Evolutionary conservation across 2,113 vertebrate genomes (phyloP).

Genomic region (Cyanoramphus novaezelandiae): DNA sequence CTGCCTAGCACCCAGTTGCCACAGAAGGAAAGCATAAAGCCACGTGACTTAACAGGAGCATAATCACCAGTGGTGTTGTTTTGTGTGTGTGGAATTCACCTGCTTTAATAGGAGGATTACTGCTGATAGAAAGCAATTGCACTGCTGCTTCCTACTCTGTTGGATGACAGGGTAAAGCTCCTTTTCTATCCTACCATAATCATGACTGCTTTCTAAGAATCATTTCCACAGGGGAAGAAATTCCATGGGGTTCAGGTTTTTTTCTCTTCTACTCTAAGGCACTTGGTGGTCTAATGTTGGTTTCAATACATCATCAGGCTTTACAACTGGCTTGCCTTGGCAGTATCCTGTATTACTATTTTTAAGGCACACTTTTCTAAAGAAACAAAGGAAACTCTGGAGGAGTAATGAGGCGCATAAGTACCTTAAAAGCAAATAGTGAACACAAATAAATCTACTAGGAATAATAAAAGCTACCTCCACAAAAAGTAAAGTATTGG

Average conservation of each 20-base stretch:
- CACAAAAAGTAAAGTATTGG: neutral
- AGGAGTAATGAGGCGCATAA: constrained; percentile 11
- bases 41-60: neutral
- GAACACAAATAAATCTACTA: constrained; percentile 25
- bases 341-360: neutral
- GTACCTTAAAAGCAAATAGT: constrained; percentile 21
- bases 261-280: neutral
- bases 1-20: constrained; percentile 8
- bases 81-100: neutral
- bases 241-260: neutral
- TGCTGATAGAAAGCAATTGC: constrained; percentile 26
- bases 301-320: neutral
- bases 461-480: constrained; percentile 29
- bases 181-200: neutral
- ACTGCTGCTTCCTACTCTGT: neutral
- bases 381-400: constrained; percentile 9
- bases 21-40: neutral
- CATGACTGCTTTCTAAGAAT: constrained; percentile 53
- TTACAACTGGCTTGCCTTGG: neutral
- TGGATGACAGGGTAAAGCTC: constrained; percentile 28
- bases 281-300: neutral
- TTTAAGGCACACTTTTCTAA: neutral
- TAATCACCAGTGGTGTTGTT: neutral
- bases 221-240: constrained; percentile 16
- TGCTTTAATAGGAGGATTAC: constrained; percentile 23